Percentiles rank a stretch among this genome's conserved stretches.
phyloP scores from a whole-genome alignment of 2,888 invertebrate genomes.

The Trissonchulus sp. region DNA sequence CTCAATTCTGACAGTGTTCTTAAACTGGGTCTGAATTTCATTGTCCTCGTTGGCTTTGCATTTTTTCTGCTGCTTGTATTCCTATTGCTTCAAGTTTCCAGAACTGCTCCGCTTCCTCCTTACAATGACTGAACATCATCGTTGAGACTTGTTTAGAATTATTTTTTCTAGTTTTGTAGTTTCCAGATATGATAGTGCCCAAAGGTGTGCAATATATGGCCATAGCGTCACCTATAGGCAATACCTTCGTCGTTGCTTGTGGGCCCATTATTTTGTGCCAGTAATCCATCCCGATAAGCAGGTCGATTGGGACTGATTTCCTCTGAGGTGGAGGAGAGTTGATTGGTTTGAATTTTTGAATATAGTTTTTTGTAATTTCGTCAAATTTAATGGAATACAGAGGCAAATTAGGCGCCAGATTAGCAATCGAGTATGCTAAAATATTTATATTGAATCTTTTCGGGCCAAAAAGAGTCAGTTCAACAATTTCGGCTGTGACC shows the following conservation, averaged over 20 bases:
- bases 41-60: not conserved
- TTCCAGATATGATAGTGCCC: not conserved
- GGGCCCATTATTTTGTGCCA: slow-evolving; percentile 3
- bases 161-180: too few relatives aligned
- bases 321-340: not conserved
- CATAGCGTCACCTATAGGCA: not conserved
- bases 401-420: not conserved
- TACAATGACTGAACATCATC: not conserved
- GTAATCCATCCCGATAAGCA: not conserved
- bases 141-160: too few relatives aligned
- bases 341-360: not conserved
- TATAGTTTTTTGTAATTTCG: not conserved
- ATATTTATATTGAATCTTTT: too few relatives aligned
- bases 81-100: not conserved
- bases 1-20: not conserved
- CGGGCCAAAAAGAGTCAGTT: too few relatives aligned
- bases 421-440: not conserved
- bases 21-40: not conserved
- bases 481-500: too few relatives aligned
- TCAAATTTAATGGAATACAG: not conserved
- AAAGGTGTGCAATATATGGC: not conserved
- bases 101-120: not conserved
- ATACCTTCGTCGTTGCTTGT: not conserved
- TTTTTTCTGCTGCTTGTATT: too few relatives aligned
- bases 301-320: not conserved